These are phyloP conservation scores for Caenorhabditis macrosperma DNA, from an alignment of 2,888 invertebrate species.

Conservation along the genomic window DNA sequence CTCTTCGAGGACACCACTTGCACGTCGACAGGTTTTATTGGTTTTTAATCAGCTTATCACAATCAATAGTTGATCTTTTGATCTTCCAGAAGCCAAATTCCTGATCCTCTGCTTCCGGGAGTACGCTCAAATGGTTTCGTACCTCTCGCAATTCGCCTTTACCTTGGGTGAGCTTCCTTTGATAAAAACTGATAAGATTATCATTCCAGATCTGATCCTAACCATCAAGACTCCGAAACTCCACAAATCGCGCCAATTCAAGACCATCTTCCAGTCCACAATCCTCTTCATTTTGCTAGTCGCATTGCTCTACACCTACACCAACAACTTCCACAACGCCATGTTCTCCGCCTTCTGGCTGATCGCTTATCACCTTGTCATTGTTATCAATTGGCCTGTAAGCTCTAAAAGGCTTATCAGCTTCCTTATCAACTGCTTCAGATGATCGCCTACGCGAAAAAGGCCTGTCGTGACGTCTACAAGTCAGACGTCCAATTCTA, in stretches of 20 bases:
- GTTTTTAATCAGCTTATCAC: too few species aligned
- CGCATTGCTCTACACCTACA: conserved; percentile 4
- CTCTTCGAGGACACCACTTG: too few species aligned
- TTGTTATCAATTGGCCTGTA: conserved; percentile 24
- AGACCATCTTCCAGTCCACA: neutral
- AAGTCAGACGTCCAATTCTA: conserved; percentile 8
- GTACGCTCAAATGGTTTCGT: conserved; percentile 11
- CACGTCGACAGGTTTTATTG: too few species aligned
- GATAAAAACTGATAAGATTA: too few species aligned
- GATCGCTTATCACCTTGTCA: neutral
- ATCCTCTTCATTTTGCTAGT: neutral
- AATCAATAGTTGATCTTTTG: too few species aligned
- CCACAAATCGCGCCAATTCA: conserved; percentile 9
- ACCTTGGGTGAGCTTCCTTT: conserved; percentile 8
- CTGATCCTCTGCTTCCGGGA: conserved; percentile 2
- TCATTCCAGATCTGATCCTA: conserved; percentile 8
- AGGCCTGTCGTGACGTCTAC: conserved; percentile 7
- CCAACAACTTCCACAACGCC: neutral
- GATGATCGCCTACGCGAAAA: conserved; percentile 23
- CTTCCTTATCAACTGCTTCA: too few species aligned
- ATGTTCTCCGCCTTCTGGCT: conserved; percentile 1
- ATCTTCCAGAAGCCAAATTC: conserved; percentile 6
- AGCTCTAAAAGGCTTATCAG: too few species aligned
- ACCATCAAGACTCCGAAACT: conserved; percentile 1
- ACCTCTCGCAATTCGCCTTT: conserved; percentile 7